Conservation (phyloP, 1,140 invertebrate genomes). For the Palaemon carinicauda region DNA sequence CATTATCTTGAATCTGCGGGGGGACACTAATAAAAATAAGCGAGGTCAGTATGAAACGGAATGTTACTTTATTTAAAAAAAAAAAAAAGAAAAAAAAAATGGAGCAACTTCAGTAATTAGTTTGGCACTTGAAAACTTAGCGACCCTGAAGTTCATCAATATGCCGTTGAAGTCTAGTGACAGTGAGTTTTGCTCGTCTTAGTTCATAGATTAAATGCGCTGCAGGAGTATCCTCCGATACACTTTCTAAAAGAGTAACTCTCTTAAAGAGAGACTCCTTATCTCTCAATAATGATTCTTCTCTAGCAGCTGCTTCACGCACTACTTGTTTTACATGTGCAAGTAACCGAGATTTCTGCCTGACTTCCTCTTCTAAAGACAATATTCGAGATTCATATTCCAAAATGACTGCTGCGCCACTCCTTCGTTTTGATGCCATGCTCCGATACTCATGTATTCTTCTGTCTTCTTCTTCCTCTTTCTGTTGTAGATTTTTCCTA, state of each 20-base stretch:
- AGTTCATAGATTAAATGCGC: constrained; percentile 35
- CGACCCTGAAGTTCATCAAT: constrained; percentile 12
- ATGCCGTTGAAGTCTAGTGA: constrained; percentile 39
- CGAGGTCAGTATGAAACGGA: too few relatives aligned
- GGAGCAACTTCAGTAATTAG: too few relatives aligned
- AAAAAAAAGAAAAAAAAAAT: too few relatives aligned
- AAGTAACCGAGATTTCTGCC: constrained; percentile 34
- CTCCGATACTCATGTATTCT: not conserved
- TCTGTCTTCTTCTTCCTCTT: constrained; percentile 36
- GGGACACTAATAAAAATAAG: too few relatives aligned
- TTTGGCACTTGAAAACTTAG: too few relatives aligned
- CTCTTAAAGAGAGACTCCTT: constrained; percentile 22
- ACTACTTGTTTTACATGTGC: constrained; percentile 32
- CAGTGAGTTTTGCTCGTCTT: constrained; percentile 38
- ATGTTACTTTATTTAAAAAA: too few relatives aligned
- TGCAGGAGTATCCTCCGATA: constrained; percentile 46
- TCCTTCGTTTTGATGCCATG: not conserved
- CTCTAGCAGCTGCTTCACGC: constrained; percentile 22
- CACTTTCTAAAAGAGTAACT: constrained; percentile 32
- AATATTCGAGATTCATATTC: constrained; percentile 36
- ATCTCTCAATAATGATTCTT: constrained; percentile 26
- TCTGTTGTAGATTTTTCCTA: constrained; percentile 18
- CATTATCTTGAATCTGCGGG: too few relatives aligned
- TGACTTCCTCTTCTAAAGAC: constrained; percentile 33
- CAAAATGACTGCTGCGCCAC: constrained; percentile 38